Percentiles rank a stretch among this genome's conserved stretches.
These are phyloP conservation scores for Erebia palarica DNA, from an alignment of 2,888 invertebrate species.

Conservation along the genomic window DNA sequence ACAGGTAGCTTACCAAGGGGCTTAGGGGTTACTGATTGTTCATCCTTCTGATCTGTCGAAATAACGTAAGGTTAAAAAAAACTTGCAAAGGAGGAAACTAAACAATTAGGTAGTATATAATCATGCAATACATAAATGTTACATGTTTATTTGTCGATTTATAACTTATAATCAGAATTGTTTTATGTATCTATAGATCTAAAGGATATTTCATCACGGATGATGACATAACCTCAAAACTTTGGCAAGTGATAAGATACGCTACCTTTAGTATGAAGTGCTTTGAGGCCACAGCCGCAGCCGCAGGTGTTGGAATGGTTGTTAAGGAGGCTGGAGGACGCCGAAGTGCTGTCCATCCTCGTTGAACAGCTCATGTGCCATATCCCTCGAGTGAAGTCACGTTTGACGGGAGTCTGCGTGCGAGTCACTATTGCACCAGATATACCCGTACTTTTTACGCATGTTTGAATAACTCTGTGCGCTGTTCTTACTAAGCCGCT, in stretches of 20 bases:
- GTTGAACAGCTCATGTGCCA: conserved; percentile 87
- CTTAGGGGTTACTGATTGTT: conserved; percentile 52
- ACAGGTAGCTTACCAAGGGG: conserved; percentile 66
- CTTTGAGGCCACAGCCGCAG: conserved; percentile 86
- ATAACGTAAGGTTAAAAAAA: conserved; percentile 7
- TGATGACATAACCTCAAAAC: conserved; percentile 56
- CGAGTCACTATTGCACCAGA: conserved; percentile 66
- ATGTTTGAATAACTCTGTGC: conserved; percentile 74
- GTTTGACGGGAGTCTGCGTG: conserved; percentile 75
- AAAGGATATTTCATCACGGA: conserved; percentile 46
- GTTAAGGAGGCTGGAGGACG: conserved; percentile 68
- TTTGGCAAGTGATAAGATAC: conserved; percentile 16
- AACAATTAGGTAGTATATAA: neutral
- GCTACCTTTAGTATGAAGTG: conserved; percentile 88
- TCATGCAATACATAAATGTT: no score
- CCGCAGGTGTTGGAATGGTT: conserved; percentile 85
- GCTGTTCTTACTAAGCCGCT: conserved; percentile 86
- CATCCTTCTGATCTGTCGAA: conserved; percentile 60
- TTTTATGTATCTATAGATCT: neutral
- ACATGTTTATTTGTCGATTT: neutral
- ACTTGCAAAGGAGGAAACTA: neutral
- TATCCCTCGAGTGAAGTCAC: conserved; percentile 86
- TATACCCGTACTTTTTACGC: conserved; percentile 64
- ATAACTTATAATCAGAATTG: neutral
- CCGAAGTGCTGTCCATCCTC: conserved; percentile 60